Percentiles rank a stretch among this genome's conserved stretches.
Evolutionary conservation across 2,888 invertebrate species (phyloP).

Genomic region (Melanargia galathea): DNA sequence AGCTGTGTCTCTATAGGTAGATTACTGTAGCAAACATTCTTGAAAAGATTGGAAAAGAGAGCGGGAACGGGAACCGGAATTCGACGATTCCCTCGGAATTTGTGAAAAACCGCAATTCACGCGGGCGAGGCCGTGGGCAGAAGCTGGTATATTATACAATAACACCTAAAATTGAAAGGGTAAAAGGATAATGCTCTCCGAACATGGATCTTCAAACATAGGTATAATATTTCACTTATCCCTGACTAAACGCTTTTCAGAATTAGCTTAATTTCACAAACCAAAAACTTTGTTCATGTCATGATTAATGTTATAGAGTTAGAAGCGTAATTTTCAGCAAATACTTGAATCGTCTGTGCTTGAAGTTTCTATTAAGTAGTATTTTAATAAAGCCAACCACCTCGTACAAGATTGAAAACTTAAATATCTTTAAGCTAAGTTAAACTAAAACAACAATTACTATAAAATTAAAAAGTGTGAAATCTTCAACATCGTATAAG

Average conservation of each 20-base stretch:
- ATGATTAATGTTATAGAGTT: constrained; percentile 20
- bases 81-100: too few relatives aligned
- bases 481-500: too few relatives aligned
- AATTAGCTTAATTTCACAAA: constrained; percentile 3
- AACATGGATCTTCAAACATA: neutral
- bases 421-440: too few relatives aligned
- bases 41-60: too few relatives aligned
- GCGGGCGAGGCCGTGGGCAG: too few relatives aligned
- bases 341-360: constrained; percentile 17
- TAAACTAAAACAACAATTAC: too few relatives aligned
- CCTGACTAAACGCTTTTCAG: constrained; percentile 4
- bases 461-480: too few relatives aligned
- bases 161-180: neutral
- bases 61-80: too few relatives aligned
- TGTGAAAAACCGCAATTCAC: too few relatives aligned
- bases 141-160: neutral
- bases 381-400: neutral
- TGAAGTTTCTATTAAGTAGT: constrained; percentile 18
- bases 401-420: constrained; percentile 1
- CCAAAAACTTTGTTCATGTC: constrained; percentile 14
- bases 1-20: too few relatives aligned
- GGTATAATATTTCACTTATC: neutral
- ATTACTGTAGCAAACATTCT: too few relatives aligned
- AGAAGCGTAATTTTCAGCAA: constrained; percentile 19
- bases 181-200: neutral